These are phyloP conservation scores for Xanthostigma xanthostigma DNA, from an alignment of 2,888 invertebrate genomes.

Conservation along the genomic window DNA sequence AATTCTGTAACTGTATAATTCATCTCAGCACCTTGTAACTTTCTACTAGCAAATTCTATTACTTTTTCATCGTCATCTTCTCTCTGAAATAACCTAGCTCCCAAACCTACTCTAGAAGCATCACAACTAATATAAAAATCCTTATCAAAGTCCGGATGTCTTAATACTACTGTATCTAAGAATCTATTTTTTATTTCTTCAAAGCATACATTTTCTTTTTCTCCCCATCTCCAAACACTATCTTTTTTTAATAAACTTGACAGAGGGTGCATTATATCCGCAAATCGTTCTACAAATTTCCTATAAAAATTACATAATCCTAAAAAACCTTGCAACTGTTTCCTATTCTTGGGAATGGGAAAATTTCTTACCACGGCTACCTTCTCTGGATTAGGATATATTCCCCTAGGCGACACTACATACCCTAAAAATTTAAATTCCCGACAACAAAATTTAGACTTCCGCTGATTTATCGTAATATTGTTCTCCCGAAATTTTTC, in stretches of 20 bases:
- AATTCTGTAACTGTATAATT: too few relatives aligned
- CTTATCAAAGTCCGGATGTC: too few relatives aligned
- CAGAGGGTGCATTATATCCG: background rate
- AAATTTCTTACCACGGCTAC: background rate
- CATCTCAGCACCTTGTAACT: too few relatives aligned
- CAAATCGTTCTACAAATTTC: background rate
- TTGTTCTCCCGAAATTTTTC: background rate
- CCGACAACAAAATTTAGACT: background rate
- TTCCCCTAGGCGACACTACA: background rate
- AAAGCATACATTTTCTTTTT: background rate
- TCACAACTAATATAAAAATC: too few relatives aligned
- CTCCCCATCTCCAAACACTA: background rate
- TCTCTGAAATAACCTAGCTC: too few relatives aligned
- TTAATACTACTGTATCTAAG: too few relatives aligned
- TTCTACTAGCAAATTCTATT: too few relatives aligned
- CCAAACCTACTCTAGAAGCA: too few relatives aligned
- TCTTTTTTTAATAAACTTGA: background rate
- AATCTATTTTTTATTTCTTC: background rate
- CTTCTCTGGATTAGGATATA: background rate
- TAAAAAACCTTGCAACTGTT: slow-evolving; percentile 6
- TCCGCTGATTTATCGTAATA: slow-evolving; percentile 1
- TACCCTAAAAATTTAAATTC: slow-evolving; percentile 2
- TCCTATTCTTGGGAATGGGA: slow-evolving; percentile 6
- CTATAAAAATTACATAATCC: slow-evolving; percentile 9
- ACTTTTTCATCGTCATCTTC: too few relatives aligned